Conservation (phyloP, 35 echinoderm and acorn worm genomes). For the Ophioderma brevispina region DNA sequence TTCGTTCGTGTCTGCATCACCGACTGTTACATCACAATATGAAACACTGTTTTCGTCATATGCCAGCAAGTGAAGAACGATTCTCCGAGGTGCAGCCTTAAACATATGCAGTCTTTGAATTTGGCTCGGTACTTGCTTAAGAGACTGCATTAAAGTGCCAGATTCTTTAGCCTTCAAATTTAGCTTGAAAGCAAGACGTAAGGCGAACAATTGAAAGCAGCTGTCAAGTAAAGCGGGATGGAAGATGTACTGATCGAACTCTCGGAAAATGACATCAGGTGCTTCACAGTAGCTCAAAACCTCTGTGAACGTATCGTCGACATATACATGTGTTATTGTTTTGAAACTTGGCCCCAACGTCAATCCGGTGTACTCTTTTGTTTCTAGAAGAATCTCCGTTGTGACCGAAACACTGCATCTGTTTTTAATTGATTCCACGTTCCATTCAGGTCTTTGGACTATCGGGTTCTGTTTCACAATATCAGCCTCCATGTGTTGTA, state of each 20-base stretch:
- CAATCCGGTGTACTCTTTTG: background rate
- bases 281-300: background rate
- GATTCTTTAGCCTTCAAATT: background rate
- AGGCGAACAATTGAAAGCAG: constrained; percentile 19
- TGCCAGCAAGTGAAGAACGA: background rate
- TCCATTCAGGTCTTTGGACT: background rate
- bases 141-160: background rate
- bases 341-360: constrained; percentile 41
- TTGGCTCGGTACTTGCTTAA: background rate
- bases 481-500: background rate
- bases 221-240: constrained; percentile 47
- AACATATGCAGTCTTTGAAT: background rate
- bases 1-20: background rate
- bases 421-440: background rate
- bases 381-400: background rate
- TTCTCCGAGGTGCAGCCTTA: background rate
- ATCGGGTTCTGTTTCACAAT: background rate
- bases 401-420: background rate
- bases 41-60: background rate
- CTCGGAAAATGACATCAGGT: constrained; percentile 1
- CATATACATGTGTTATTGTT: background rate
- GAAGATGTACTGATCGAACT: constrained; percentile 26
- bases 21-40: background rate
- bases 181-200: background rate
- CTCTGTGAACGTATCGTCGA: constrained; percentile 12